A percentile compares a stretch with the other conserved stretches of the same genome.
Evolutionary conservation across 2,113 vertebrate species (phyloP).

Genomic region (Coptodon bakossiorum): DNA sequence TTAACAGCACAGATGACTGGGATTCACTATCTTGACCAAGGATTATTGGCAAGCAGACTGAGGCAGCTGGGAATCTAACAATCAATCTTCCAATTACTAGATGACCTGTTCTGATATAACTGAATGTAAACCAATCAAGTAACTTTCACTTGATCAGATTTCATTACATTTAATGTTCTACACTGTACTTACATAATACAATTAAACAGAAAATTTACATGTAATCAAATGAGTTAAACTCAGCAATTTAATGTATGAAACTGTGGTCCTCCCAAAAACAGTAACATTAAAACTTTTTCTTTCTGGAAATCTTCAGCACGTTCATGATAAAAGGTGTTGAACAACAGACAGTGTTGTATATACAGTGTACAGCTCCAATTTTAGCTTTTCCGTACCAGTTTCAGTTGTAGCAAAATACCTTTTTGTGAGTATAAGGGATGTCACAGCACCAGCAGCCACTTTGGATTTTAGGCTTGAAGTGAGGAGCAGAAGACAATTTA

Average conservation of each 20-base stretch:
- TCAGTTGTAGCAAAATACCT: background rate
- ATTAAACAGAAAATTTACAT: background rate
- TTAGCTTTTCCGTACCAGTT: background rate
- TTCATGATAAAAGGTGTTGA: background rate
- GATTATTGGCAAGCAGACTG: background rate
- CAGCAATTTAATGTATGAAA: background rate
- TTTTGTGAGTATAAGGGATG: background rate
- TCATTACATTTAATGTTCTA: background rate
- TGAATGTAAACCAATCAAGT: background rate
- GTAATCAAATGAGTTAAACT: background rate
- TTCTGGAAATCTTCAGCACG: background rate
- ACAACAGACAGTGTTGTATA: background rate
- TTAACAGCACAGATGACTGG: background rate
- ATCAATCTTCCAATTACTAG: background rate
- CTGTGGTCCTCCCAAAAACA: fast-evolving
- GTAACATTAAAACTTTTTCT: background rate
- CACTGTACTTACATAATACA: background rate
- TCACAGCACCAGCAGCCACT: background rate
- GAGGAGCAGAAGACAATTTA: background rate
- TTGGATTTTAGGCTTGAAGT: background rate
- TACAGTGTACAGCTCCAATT: background rate
- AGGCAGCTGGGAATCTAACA: background rate
- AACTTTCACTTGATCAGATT: background rate
- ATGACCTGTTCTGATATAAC: background rate
- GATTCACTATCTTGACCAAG: background rate